Conservation (phyloP, 2,113 vertebrate genomes). For the Psilopogon haemacephalus region DNA sequence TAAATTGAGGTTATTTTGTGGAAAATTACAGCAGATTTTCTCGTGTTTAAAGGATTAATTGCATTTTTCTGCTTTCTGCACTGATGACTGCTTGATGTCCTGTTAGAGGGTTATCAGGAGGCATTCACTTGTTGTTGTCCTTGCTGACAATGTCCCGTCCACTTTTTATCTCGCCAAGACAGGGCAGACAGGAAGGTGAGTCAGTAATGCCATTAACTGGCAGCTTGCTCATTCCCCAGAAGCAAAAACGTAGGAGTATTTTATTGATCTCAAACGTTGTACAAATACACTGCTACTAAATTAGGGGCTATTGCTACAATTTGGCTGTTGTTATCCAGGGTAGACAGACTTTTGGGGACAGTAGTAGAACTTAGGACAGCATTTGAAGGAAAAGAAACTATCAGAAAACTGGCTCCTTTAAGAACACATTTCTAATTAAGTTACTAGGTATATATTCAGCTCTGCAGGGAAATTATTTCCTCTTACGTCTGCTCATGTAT, state of each 20-base stretch:
- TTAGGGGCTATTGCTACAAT: neutral
- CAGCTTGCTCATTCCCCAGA: neutral
- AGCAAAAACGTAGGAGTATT: neutral
- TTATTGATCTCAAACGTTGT: neutral
- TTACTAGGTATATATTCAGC: neutral
- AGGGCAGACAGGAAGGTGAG: neutral
- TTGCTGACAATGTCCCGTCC: neutral
- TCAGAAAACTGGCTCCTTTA: neutral
- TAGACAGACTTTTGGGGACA: neutral
- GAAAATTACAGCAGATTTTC: constrained; percentile 3
- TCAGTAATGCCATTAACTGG: neutral
- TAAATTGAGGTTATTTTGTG: neutral
- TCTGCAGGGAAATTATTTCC: neutral
- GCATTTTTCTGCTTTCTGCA: neutral
- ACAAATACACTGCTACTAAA: neutral
- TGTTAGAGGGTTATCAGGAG: neutral
- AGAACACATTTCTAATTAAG: neutral
- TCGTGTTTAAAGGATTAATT: neutral
- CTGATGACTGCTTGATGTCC: neutral
- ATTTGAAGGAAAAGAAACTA: neutral
- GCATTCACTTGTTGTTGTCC: neutral
- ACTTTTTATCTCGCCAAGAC: neutral
- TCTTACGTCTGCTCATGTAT: neutral
- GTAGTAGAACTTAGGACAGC: neutral
- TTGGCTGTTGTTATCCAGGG: neutral